Evolutionary conservation across 2,888 invertebrate species (phyloP).

Genomic region (Cheilosia urbana): DNA sequence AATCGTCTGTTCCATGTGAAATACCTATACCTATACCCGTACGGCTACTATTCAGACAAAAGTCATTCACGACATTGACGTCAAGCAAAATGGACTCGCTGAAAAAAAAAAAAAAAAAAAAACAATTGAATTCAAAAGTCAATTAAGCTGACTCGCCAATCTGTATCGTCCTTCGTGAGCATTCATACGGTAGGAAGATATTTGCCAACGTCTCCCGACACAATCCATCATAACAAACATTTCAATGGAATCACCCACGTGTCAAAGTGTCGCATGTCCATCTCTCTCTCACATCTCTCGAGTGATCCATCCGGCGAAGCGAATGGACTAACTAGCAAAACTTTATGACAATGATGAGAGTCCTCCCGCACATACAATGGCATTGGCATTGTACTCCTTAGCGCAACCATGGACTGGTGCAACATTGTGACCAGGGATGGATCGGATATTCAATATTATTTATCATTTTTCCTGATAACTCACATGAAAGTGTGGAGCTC

Average conservation of each 20-base stretch:
- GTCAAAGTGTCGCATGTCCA: conserved; percentile 75
- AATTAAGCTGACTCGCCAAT: conserved; percentile 3
- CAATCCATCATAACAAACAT: conserved; percentile 62
- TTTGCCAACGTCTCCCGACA: background rate
- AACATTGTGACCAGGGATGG: conserved; percentile 60
- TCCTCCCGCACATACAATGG: conserved; percentile 22
- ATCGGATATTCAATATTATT: conserved; percentile 72
- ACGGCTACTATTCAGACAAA: too few species aligned
- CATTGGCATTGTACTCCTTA: background rate
- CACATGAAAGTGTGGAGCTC: conserved; percentile 38
- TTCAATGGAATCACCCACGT: conserved; percentile 75
- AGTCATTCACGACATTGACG: too few species aligned
- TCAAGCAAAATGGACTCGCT: too few species aligned
- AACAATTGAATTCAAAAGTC: background rate
- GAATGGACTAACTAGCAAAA: conserved; percentile 50
- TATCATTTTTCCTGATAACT: conserved; percentile 73
- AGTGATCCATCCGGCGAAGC: conserved; percentile 58
- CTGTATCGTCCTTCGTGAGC: conserved; percentile 13
- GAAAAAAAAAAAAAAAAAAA: background rate
- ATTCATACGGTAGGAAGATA: background rate
- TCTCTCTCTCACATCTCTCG: conserved; percentile 65
- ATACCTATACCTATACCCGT: too few species aligned
- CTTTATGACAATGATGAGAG: conserved; percentile 64
- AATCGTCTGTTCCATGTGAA: too few species aligned
- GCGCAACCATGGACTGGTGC: conserved; percentile 68